Evolutionary conservation across 2,888 invertebrate genomes (phyloP).

Genomic region (Timandra comae): DNA sequence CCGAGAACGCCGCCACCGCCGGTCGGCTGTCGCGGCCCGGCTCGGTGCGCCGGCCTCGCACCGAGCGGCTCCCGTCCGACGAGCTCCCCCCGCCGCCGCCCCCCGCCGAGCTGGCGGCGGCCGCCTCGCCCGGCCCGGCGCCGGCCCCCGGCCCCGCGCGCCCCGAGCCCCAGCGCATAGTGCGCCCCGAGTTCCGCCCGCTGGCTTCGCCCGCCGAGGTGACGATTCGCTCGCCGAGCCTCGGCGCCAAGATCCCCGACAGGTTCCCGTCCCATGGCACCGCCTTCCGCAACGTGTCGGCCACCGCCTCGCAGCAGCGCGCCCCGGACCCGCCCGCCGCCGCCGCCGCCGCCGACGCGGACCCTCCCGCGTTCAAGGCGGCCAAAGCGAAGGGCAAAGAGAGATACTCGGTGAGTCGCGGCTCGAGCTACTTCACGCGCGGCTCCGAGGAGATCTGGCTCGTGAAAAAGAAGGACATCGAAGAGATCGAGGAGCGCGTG

Average conservation of each 20-base stretch:
- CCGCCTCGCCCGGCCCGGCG: conserved; percentile 34
- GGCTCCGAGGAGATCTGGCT: conserved; percentile 71
- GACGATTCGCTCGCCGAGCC: conserved; percentile 64
- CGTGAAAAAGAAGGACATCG: conserved; percentile 71
- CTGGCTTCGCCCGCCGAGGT: conserved; percentile 57
- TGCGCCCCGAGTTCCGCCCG: conserved; percentile 66
- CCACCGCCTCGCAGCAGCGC: conserved; percentile 41
- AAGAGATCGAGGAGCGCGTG: conserved; percentile 67
- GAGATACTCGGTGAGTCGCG: conserved; percentile 62
- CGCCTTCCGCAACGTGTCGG: conserved; percentile 66
- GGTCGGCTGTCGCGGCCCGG: conserved; percentile 54
- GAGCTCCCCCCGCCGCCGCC: conserved; percentile 19
- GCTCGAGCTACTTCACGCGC: conserved; percentile 65
- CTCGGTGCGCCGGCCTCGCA: conserved; percentile 45
- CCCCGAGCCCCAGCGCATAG: conserved; percentile 61
- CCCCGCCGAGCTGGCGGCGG: conserved; percentile 12
- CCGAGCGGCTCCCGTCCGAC: conserved; percentile 30
- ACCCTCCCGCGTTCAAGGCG: conserved; percentile 32
- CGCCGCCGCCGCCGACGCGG: conserved; percentile 50
- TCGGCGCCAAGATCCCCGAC: conserved; percentile 58
- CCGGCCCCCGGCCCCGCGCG: conserved; percentile 31
- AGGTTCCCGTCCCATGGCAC: conserved; percentile 69
- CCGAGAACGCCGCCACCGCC: conserved; percentile 47
- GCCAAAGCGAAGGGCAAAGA: conserved; percentile 61
- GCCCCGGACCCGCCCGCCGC: conserved; percentile 29